Percentiles rank a stretch among this genome's conserved stretches.
Evolutionary conservation across 2,797 vertebrate genomes (phyloP).

Genomic region (Ptychadena robeensis): DNA sequence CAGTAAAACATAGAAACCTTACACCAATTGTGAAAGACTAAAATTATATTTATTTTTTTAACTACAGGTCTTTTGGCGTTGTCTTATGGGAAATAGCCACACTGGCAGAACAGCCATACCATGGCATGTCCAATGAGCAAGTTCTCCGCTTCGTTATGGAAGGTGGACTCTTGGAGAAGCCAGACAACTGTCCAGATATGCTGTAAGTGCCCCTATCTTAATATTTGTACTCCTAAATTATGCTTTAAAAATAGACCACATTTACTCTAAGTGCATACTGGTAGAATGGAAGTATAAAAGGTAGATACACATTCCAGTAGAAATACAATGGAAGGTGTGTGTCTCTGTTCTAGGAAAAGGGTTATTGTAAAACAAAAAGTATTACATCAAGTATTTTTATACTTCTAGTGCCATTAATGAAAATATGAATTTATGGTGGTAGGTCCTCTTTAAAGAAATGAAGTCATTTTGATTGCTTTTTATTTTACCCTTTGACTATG

Average conservation of each 20-base stretch:
- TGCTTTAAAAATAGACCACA: neutral
- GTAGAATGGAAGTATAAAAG: too few relatives aligned
- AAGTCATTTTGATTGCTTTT: neutral
- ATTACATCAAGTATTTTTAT: too few relatives aligned
- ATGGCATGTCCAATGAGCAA: conserved; percentile 98
- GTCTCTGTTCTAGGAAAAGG: too few relatives aligned
- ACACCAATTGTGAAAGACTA: too few relatives aligned
- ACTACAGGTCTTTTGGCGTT: conserved; percentile 85
- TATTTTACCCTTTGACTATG: neutral
- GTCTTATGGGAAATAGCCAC: conserved; percentile 98
- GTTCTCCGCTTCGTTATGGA: conserved; percentile 99
- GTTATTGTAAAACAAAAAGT: too few relatives aligned
- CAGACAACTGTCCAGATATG: conserved; percentile 97
- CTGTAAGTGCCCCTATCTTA: conserved; percentile 78
- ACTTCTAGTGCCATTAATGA: too few relatives aligned
- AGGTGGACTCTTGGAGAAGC: conserved; percentile 95
- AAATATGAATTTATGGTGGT: too few relatives aligned
- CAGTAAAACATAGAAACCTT: too few relatives aligned
- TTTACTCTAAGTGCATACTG: too few relatives aligned
- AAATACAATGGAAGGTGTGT: too few relatives aligned
- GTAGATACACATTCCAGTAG: too few relatives aligned
- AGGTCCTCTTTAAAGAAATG: too few relatives aligned
- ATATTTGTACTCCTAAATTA: neutral
- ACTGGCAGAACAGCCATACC: conserved; percentile 94
- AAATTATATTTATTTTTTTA: conserved; percentile 5